A percentile compares a stretch with the other conserved stretches of the same genome.
Conservation (phyloP, 2,113 vertebrate species). For the Tragelaphus buxtoni region DNA sequence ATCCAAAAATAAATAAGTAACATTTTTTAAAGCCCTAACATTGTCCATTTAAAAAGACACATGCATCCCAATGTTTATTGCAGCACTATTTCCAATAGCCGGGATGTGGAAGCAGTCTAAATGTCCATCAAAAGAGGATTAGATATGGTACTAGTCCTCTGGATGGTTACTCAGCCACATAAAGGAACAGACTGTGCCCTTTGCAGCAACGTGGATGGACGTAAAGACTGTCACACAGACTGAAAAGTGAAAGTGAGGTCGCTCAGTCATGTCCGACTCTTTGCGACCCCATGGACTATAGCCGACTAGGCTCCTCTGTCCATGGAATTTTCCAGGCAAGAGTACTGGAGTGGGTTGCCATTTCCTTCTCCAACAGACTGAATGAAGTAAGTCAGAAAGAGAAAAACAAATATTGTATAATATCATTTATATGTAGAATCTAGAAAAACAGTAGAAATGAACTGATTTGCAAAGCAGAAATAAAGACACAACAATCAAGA, state of each 20-base stretch:
- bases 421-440: background rate
- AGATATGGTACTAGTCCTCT: too few species aligned
- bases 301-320: background rate
- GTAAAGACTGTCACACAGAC: background rate
- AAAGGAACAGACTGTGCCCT: background rate
- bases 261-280: background rate
- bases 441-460: background rate
- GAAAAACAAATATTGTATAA: background rate
- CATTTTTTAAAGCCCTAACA: background rate
- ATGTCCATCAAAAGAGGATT: background rate
- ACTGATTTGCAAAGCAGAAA: background rate
- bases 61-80: background rate
- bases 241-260: background rate
- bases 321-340: background rate
- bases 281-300: background rate
- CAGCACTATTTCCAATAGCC: background rate
- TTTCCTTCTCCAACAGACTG: background rate
- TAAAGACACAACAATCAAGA: background rate
- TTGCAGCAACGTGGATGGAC: background rate
- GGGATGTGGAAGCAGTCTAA: background rate
- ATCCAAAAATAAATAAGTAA: background rate
- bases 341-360: background rate
- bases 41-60: background rate
- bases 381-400: background rate
- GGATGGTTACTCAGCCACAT: background rate